A percentile compares a stretch with the other conserved stretches of the same genome.
These are phyloP conservation scores for Muscina levida DNA, from an alignment of 2,888 invertebrate species.

Conservation along the genomic window DNA sequence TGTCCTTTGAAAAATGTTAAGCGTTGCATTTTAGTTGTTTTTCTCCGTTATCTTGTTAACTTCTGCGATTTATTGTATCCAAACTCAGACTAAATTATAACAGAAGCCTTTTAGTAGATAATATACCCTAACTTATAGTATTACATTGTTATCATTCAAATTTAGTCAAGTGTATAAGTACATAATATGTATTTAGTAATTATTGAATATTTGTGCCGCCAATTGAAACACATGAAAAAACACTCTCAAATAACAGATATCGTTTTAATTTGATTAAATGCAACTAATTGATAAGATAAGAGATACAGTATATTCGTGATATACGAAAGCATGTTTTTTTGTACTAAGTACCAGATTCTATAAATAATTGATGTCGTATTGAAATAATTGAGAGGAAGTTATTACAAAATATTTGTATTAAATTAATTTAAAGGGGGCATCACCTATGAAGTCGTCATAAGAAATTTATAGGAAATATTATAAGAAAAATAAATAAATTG, in stretches of 20 bases:
- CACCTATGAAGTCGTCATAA: no score
- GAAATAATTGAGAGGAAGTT: no score
- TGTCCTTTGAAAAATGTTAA: neutral
- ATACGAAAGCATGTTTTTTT: neutral
- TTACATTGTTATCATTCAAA: neutral
- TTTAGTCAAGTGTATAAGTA: neutral
- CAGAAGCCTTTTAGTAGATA: neutral
- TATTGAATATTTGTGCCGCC: neutral
- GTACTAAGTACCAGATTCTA: neutral
- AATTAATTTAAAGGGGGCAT: no score
- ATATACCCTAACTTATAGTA: neutral
- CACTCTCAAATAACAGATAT: constrained; percentile 24
- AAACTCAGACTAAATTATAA: constrained; percentile 3
- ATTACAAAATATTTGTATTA: no score
- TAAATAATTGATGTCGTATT: no score
- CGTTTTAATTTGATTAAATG: constrained; percentile 10
- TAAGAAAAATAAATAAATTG: no score
- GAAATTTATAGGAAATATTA: no score
- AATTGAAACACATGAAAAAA: constrained; percentile 16
- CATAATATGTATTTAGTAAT: no score
- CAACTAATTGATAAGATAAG: neutral
- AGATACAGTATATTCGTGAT: neutral
- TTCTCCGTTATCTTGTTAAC: neutral
- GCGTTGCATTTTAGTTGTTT: neutral
- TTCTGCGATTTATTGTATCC: neutral